Base-by-base conservation (phyloP, 2,113 vertebrate genomes). In the Alligator sinensis region DNA sequence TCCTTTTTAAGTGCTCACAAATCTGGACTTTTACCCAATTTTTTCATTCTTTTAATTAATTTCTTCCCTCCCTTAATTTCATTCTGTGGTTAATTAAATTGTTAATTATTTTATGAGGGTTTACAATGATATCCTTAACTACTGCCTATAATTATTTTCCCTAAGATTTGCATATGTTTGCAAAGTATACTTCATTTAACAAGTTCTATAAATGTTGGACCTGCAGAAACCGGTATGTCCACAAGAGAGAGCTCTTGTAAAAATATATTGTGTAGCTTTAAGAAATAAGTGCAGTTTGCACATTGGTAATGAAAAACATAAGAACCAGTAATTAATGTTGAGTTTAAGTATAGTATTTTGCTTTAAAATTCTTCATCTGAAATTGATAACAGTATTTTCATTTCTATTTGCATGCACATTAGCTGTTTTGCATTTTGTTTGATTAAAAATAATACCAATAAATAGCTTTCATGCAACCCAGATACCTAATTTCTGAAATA, bases 161-260 rank as follows among this genome's bases (percentile, higher is more conserved):
- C 22, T 76, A 78, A 34, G 87, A 95, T 97, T 87, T 91, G 79
- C 75, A 38, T 95, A 83, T 96, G 95, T 94, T 80, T 92, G 9
- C 6, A 94, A 74, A 61, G 15, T 38, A 94, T 92, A 96, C 15
- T 54, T 84, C 1, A 12, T 15, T 75, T 62, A 58, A 91, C 77
- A 75, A 4, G 25, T 91, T 19, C 75, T 94, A 34, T 60, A 64
- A 93, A 76, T 87, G 78, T 5, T 58, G 1, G 3, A 76, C 28
- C 77, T 80, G 95, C 87, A 98, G 90, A 96, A 95, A 96, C 66
- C 63, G 1, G 57, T 89, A 19, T 1, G 83, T 5, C 97, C 98
- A 98, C 97, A 97, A 98, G 98, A 97, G 97, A 91, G 98, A 87
- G 96, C 96, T 97, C 86, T 98, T 97, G 98, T 97, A 98, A 98